Evolutionary conservation across 2,113 vertebrate genomes (phyloP).

Genomic region (Ranitomeya variabilis): DNA sequence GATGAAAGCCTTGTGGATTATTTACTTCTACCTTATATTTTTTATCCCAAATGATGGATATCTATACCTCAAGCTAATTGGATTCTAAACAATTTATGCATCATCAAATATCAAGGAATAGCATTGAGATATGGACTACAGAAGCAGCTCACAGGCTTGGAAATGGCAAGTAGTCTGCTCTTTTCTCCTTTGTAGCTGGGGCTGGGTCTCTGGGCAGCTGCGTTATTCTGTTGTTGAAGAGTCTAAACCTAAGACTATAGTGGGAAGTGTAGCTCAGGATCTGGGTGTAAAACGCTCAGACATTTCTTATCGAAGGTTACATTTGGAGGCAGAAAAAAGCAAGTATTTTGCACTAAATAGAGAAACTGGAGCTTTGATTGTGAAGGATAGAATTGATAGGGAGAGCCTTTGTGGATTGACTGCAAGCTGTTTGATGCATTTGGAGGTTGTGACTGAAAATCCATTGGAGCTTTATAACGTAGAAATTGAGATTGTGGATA

Average conservation of each 20-base stretch:
- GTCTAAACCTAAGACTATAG: constrained; percentile 72
- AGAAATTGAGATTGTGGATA: constrained; percentile 80
- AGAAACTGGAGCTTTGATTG: constrained; percentile 73
- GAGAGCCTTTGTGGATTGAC: constrained; percentile 79
- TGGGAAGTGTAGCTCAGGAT: constrained; percentile 83
- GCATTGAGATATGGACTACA: constrained; percentile 69
- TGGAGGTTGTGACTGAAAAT: constrained; percentile 76
- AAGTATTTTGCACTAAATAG: constrained; percentile 76
- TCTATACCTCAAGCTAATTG: background rate
- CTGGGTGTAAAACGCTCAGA: constrained; percentile 74
- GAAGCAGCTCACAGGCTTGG: constrained; percentile 69
- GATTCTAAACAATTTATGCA: constrained; percentile 16
- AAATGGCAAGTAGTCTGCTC: constrained; percentile 74
- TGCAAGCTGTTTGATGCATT: constrained; percentile 73
- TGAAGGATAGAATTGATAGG: constrained; percentile 80
- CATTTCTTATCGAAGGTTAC: constrained; percentile 73
- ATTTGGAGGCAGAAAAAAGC: constrained; percentile 73
- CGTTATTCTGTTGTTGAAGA: constrained; percentile 75
- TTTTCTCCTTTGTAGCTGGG: constrained; percentile 74
- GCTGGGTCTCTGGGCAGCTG: constrained; percentile 75
- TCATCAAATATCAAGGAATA: constrained; percentile 55
- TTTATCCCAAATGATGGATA: background rate
- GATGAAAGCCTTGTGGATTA: background rate
- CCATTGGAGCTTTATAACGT: constrained; percentile 76
- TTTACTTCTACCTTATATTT: background rate